Conservation (phyloP, 2,888 invertebrate species). For the Rhamnusium bicolor region DNA sequence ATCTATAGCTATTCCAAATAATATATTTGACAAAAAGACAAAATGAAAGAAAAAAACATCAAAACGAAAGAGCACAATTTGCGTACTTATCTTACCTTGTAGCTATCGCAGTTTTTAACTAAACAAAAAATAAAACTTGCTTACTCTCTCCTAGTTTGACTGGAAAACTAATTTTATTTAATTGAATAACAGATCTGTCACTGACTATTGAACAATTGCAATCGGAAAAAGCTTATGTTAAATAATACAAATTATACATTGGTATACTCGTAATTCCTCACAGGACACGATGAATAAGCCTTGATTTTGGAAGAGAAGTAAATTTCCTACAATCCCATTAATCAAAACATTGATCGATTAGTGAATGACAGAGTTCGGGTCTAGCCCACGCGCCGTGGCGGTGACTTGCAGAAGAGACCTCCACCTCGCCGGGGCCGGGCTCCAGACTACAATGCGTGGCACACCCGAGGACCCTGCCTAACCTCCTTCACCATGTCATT, state of each 20-base stretch:
- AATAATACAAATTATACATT: background rate
- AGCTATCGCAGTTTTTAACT: too few species aligned
- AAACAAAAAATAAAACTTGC: too few species aligned
- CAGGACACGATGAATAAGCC: background rate
- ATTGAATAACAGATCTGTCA: background rate
- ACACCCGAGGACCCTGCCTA: constrained; percentile 38
- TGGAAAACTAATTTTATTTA: too few species aligned
- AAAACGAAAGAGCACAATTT: too few species aligned
- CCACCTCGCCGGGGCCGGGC: constrained; percentile 35
- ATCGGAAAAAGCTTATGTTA: background rate
- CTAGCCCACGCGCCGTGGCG: constrained; percentile 22
- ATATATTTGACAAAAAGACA: too few species aligned
- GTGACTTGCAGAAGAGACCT: constrained; percentile 34
- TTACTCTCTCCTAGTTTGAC: too few species aligned
- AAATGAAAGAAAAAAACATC: too few species aligned
- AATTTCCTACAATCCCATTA: constrained; percentile 12
- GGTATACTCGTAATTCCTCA: too few species aligned
- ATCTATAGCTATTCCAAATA: too few species aligned
- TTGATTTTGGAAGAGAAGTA: background rate
- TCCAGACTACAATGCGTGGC: constrained; percentile 38
- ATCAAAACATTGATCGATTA: constrained; percentile 21
- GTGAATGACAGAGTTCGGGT: constrained; percentile 17
- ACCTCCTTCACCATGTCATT: constrained; percentile 36
- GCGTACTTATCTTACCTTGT: too few species aligned
- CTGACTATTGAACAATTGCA: background rate